Evolutionary conservation across 2,113 vertebrate species (phyloP), one percentile per base, ranked within the genome.

Genomic region (Aramus guarauna): DNA sequence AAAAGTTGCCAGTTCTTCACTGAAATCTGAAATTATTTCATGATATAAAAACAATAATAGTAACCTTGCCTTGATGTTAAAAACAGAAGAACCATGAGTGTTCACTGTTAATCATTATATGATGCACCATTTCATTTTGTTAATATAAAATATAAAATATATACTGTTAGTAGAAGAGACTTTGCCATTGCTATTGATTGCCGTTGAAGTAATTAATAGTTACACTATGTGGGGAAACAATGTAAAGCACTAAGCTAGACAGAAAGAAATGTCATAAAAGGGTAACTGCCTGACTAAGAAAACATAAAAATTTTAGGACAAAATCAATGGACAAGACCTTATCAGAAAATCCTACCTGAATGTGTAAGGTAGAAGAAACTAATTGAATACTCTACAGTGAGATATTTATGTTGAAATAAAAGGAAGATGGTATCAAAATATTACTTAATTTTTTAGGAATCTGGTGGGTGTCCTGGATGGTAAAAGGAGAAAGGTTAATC

Each of bases 311-410:
- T 18, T 41, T 41, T 1, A 53, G 16, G 16, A 15, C 5, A 77
- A 81, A 66, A 21, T 2, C 0, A 0, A 14, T 22, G 21, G 14
- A 43, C 6, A 79, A 56, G 12, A 64, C 3, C 8, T 13, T 29
- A 43, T 53, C 19, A 66, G 47, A 81, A 89, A 77, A 41, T 47
- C 2, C 1, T 26, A 15, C 6, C n/a, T 75, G 20, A 62, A 67
- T 47, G 8, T 47, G 14, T 27, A 74, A 26, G 15, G 16, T 4
- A 32, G 18, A 52, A 69, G 18, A 88, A 85, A 66, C 1, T 32
- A 34, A 47, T 27, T 13, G 72, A 41, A 63, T 36, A 5, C 4
- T 66, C 3, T 36, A 14, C 21, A 45, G 4, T 3, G 9, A 12
- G 13, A 37, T 55, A 62, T 67, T 79, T 66, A 8, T 9, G 32